These are phyloP conservation scores for Acanthaster planci DNA, from an alignment of 35 echinoderm and acorn worm genomes.

Conservation along the genomic window DNA sequence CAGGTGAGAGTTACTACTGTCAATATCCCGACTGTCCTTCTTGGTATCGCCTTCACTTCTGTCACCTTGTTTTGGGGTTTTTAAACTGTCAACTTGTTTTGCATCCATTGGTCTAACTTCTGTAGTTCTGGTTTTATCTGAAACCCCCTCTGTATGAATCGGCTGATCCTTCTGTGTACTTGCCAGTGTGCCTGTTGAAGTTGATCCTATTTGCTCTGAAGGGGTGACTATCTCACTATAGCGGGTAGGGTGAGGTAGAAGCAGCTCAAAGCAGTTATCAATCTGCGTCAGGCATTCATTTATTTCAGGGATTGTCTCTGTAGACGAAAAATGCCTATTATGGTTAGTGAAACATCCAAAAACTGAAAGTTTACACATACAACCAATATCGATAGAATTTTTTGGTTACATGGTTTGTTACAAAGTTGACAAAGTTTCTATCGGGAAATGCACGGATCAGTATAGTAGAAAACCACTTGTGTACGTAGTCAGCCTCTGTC, in stretches of 20 bases:
- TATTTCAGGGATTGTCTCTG: slow-evolving; percentile 94
- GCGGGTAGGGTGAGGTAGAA: slow-evolving; percentile 57
- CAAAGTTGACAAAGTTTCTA: neutral
- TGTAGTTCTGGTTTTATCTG: neutral
- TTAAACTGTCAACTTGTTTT: neutral
- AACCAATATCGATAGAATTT: too few relatives aligned
- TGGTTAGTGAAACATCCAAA: neutral
- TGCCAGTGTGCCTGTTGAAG: neutral
- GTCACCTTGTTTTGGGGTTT: neutral
- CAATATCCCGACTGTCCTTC: neutral
- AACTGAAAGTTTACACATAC: neutral
- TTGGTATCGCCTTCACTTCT: slow-evolving; percentile 10
- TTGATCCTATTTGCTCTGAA: neutral
- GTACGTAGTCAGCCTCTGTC: too few relatives aligned
- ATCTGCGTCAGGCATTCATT: slow-evolving; percentile 73
- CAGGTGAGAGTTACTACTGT: neutral
- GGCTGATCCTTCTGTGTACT: neutral
- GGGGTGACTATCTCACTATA: neutral
- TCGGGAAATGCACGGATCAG: too few relatives aligned
- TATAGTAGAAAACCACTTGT: too few relatives aligned
- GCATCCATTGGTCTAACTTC: slow-evolving; percentile 5
- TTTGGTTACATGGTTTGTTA: too few relatives aligned
- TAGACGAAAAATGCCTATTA: neutral
- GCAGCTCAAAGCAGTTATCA: slow-evolving; percentile 84
- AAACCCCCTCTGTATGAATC: neutral